phyloP scores from a whole-genome alignment of 1,140 invertebrate species.

The Drosophila parvula region DNA sequence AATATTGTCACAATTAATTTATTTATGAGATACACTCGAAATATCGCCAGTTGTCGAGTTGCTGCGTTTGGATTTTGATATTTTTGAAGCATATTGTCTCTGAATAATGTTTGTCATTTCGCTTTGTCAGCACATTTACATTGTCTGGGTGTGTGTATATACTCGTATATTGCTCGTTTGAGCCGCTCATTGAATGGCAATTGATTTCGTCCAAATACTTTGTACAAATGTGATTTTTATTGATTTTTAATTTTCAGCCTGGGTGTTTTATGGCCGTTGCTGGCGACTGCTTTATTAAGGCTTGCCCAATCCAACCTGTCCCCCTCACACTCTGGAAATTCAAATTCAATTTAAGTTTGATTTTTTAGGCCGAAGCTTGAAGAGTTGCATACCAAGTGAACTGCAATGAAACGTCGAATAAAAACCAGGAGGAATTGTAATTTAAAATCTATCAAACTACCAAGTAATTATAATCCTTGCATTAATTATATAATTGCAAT shows the following conservation, averaged over 20 bases:
- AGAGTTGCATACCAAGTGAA: slow-evolving; percentile 38
- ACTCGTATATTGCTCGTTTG: slow-evolving; percentile 21
- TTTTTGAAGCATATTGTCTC: slow-evolving; percentile 40
- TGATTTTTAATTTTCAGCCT: slow-evolving; percentile 75
- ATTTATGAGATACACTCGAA: slow-evolving; percentile 71
- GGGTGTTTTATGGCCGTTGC: slow-evolving; percentile 67
- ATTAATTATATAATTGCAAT: no score
- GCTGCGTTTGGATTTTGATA: slow-evolving; percentile 24
- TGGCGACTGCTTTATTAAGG: slow-evolving; percentile 49
- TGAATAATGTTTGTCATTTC: slow-evolving; percentile 39
- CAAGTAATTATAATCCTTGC: no score
- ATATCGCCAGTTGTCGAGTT: slow-evolving; percentile 30
- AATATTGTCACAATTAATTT: slow-evolving; percentile 82
- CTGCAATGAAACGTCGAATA: slow-evolving; percentile 39
- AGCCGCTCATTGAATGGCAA: slow-evolving; percentile 52
- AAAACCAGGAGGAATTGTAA: slow-evolving; percentile 29
- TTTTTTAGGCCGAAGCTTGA: slow-evolving; percentile 24
- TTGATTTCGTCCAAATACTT: slow-evolving; percentile 46
- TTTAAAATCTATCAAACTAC: slow-evolving; percentile 22
- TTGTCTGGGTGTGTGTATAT: slow-evolving; percentile 20
- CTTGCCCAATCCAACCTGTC: slow-evolving; percentile 43
- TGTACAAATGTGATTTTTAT: slow-evolving; percentile 66
- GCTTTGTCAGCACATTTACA: slow-evolving; percentile 35
- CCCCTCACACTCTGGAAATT: slow-evolving; percentile 58
- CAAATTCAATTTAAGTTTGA: slow-evolving; percentile 39